Base-by-base conservation (phyloP, 2,797 vertebrate species). In the Allobates femoralis region DNA sequence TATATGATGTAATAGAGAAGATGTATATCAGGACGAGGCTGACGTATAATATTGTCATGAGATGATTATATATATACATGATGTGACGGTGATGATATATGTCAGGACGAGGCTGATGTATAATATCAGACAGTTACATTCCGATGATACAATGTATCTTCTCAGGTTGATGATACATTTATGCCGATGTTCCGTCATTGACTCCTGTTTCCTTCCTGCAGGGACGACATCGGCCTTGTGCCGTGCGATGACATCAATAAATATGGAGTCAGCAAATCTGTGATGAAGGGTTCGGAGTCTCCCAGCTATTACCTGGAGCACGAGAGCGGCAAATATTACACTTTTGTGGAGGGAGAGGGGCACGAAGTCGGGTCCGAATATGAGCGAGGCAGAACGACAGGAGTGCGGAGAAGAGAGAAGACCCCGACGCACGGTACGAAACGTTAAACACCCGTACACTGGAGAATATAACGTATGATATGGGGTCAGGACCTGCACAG, bases 211-310 rank as follows among this genome's bases (percentile, higher is more conserved):
- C 6, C 51, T 58, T 1, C 16, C 62, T 34, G 55, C 88, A 97
- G 97, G 91, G 96, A 97, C 87, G 97, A 97, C 90, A 91, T 97
- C 82, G 96, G 96, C 79, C 91, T 97, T 21, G 94, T 97, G 94
- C 96, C 96, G n/a, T 97, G 96, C 1, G 96, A 97, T 19, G 97
- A 98, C 90, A 96, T 97, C 91, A 96, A 94, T 90, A 96, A 97
- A 87, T 98, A 96, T 89, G 95, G 94, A 4, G 91, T 96, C 81
- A 93, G 94, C 75, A 96, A 96, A 90, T 90, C 95, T 0, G 94
- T 93, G 62, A 95, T 96, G 81, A 96, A 97, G 89, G 95, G 96
- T 67, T 96, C 96, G 0, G 96, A 97, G 84, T 96, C 96, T 0
- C 94, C 97, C 5, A 97, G 95, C 89, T 98, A 96, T 92, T 98